Conservation (phyloP, 2,888 invertebrate genomes). For the Drosophila acutilabella region DNA sequence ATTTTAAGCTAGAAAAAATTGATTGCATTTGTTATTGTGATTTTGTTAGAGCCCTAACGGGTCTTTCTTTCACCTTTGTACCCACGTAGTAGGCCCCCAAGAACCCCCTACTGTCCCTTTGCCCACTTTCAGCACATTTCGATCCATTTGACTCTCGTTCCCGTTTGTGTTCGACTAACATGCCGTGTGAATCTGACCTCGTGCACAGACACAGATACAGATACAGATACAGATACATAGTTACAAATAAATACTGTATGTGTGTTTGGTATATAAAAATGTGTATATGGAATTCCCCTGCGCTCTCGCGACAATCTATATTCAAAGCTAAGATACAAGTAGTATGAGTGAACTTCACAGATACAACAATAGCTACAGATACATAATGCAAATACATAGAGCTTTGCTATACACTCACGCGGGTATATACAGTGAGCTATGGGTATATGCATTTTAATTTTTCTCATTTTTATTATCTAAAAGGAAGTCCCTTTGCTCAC, state of each 20-base stretch:
- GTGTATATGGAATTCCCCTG: slow-evolving; percentile 7
- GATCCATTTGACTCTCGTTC: slow-evolving; percentile 22
- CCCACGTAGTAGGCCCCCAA: not conserved
- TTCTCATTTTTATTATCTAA: not conserved
- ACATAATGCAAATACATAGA: slow-evolving; percentile 35
- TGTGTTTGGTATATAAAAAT: too few relatives aligned
- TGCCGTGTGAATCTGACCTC: slow-evolving; percentile 49
- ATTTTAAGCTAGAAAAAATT: too few relatives aligned
- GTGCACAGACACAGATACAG: slow-evolving; percentile 27
- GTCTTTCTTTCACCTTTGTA: not conserved
- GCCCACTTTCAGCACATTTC: not conserved
- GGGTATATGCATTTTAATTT: slow-evolving; percentile 25
- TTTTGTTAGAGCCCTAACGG: not conserved
- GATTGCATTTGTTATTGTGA: too few relatives aligned
- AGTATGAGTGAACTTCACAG: not conserved
- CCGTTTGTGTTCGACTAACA: slow-evolving; percentile 30
- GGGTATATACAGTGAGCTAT: not conserved
- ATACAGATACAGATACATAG: not conserved
- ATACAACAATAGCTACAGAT: slow-evolving; percentile 10
- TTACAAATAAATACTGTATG: slow-evolving; percentile 6
- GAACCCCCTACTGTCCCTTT: not conserved
- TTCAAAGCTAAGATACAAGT: slow-evolving; percentile 14
- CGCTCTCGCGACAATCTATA: slow-evolving; percentile 17
- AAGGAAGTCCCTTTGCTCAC: slow-evolving; percentile 23
- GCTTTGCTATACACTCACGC: slow-evolving; percentile 4